phyloP scores from a whole-genome alignment of 2,113 vertebrate genomes.

The Bubo bubo region DNA sequence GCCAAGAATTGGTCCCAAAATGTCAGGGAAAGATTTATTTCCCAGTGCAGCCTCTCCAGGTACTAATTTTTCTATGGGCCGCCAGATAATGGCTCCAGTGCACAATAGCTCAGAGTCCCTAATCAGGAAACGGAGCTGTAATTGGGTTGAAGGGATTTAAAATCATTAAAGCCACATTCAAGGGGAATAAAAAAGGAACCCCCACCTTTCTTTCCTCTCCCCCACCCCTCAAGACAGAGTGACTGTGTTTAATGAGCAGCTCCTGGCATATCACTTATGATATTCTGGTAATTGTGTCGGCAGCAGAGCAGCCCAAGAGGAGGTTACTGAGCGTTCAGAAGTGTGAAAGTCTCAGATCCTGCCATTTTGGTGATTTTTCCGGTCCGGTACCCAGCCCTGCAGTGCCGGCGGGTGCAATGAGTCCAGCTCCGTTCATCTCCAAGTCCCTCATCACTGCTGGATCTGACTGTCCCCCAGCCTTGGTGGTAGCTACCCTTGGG shows the following conservation, averaged over 20 bases:
- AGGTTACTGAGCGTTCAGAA: slow-evolving; percentile 13
- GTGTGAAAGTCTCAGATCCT: not conserved
- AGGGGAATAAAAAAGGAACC: slow-evolving; percentile 73
- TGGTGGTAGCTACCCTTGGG: not conserved
- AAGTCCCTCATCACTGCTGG: not conserved
- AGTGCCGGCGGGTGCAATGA: not conserved
- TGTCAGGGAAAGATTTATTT: slow-evolving; percentile 83
- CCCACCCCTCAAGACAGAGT: slow-evolving; percentile 57
- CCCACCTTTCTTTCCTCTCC: not conserved
- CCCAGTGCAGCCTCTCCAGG: slow-evolving; percentile 74
- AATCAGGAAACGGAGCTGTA: slow-evolving; percentile 77
- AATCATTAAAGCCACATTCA: slow-evolving; percentile 81
- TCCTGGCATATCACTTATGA: slow-evolving; percentile 70
- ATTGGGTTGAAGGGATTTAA: slow-evolving; percentile 84
- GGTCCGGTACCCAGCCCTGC: not conserved
- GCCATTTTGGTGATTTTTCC: slow-evolving; percentile 43
- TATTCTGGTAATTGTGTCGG: slow-evolving; percentile 69
- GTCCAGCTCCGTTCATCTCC: not conserved
- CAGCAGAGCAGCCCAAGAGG: slow-evolving; percentile 31
- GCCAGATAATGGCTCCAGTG: slow-evolving; percentile 73
- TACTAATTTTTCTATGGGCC: slow-evolving; percentile 81
- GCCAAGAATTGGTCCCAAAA: slow-evolving; percentile 78
- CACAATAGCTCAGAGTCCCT: slow-evolving; percentile 78
- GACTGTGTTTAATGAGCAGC: slow-evolving; percentile 79
- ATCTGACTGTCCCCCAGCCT: not conserved